Evolutionary conservation across 2,888 invertebrate species (phyloP), one percentile per base, ranked within the genome.

Genomic region (Trichogramma evanescens): DNA sequence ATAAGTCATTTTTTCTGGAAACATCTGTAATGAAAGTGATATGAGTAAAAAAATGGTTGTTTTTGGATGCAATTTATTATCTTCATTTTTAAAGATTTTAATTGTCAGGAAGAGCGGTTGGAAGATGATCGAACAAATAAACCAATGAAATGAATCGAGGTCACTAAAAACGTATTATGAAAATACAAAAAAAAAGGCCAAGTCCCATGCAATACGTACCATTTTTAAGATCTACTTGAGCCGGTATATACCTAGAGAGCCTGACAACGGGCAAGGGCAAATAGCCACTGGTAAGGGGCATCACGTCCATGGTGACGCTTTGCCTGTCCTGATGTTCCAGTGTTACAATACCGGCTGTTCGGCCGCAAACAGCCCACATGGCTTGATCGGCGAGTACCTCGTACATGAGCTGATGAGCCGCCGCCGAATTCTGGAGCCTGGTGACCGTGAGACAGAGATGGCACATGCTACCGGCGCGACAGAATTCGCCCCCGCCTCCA

Each of bases 311-410:
- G 0, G 87, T 86, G 53, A 94, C 90, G 50, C 82, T 83, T 76
- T 91, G 91, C 7, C 85, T 83, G 60, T 86, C 86, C 4, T 82
- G 81, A 54, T 84, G 82, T 62, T 84, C 86, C 80, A 91, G 80
- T 5, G 80, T 80, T 5, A 83, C 78, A 38, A 83, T 81, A 83
- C 94, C 95, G 68, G 94, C 92, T 41, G 93, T 92, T 58, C 93
- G 83, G 3, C 95, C 95, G 71, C 93, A 88, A 40, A 95, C 90
- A 1, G 93, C 94, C 96, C 96, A 96, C 82, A 92, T 87, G 44
- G 89, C 89, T 74, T 93, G 93, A 78, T 95, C 95, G 9, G 92
- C 91, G 54, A 94, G 79, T 7, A 96, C 93, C 79, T 95, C 95
- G 75, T 95, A 96, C 93, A 95, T 94, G 0, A 95, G 83, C 70